Percentiles rank a stretch among this genome's conserved stretches.
These are phyloP conservation scores for Xerus rutilus DNA, from an alignment of 2,797 vertebrate species.

Conservation along the genomic window DNA sequence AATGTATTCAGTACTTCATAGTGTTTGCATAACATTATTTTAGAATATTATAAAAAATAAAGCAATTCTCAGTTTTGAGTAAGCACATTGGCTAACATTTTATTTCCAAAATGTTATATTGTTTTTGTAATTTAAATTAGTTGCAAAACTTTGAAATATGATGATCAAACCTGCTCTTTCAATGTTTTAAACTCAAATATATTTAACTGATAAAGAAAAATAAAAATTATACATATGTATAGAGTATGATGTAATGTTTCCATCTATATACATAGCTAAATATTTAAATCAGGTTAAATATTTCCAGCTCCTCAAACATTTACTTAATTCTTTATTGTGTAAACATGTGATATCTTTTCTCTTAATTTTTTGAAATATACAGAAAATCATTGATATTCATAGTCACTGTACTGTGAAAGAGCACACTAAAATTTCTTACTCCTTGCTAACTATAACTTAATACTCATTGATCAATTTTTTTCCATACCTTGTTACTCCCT, in stretches of 20 bases:
- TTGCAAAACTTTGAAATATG: constrained; percentile 71
- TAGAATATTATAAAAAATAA: constrained; percentile 71
- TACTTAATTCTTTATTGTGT: no score
- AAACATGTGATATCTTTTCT: no score
- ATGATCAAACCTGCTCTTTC: constrained; percentile 37
- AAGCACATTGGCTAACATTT: constrained; percentile 70
- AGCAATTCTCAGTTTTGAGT: constrained; percentile 63
- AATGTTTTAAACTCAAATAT: neutral
- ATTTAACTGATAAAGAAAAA: neutral
- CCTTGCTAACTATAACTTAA: neutral
- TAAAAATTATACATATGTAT: neutral
- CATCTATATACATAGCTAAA: neutral
- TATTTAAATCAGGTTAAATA: neutral
- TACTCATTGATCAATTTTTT: neutral
- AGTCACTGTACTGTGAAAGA: no score
- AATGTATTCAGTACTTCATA: constrained; percentile 43
- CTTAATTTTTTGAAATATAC: no score
- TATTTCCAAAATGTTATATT: constrained; percentile 63
- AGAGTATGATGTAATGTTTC: no score
- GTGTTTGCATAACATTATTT: constrained; percentile 55
- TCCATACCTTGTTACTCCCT: neutral
- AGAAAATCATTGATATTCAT: no score
- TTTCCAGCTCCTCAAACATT: neutral
- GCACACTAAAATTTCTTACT: no score
- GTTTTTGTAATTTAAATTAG: constrained; percentile 76